Conservation (phyloP, 2,113 vertebrate species). For the Camelus bactrianus region DNA sequence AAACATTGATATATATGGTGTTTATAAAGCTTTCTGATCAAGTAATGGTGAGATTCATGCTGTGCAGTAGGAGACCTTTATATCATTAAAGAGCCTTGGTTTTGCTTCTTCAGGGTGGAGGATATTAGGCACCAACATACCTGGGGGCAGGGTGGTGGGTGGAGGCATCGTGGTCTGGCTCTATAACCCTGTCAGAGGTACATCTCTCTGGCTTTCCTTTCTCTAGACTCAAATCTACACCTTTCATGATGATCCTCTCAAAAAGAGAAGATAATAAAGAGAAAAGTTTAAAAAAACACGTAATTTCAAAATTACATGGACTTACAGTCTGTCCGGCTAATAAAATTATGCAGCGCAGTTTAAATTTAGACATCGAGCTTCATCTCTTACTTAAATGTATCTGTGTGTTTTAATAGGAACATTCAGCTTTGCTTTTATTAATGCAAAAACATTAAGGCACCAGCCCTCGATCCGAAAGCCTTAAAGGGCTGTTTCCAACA, state of each 20-base stretch:
- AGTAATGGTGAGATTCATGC: constrained; percentile 17
- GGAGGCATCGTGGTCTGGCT: neutral
- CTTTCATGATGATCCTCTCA: neutral
- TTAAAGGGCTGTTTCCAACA: constrained; percentile 91
- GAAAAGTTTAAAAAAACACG: neutral
- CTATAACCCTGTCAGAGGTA: neutral
- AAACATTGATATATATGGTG: neutral
- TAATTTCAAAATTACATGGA: constrained; percentile 78
- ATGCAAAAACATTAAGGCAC: constrained; percentile 91
- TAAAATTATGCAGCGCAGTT: constrained; percentile 86
- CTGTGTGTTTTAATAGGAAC: constrained; percentile 91
- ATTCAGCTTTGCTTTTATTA: constrained; percentile 91
- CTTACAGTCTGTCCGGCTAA: constrained; percentile 82
- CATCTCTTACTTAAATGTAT: constrained; percentile 92
- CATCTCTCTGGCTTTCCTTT: neutral
- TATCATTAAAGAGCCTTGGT: constrained; percentile 60
- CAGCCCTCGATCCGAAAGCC: constrained; percentile 89
- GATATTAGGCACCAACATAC: neutral
- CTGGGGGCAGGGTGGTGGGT: neutral
- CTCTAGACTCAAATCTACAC: neutral
- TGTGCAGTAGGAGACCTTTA: constrained; percentile 46
- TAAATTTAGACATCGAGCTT: constrained; percentile 87
- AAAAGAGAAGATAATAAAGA: neutral
- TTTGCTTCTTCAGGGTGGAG: constrained; percentile 17
- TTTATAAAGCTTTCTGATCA: constrained; percentile 52